These are phyloP conservation scores for Pteronura brasiliensis DNA, from an alignment of 2,113 vertebrate genomes.

Conservation along the genomic window DNA sequence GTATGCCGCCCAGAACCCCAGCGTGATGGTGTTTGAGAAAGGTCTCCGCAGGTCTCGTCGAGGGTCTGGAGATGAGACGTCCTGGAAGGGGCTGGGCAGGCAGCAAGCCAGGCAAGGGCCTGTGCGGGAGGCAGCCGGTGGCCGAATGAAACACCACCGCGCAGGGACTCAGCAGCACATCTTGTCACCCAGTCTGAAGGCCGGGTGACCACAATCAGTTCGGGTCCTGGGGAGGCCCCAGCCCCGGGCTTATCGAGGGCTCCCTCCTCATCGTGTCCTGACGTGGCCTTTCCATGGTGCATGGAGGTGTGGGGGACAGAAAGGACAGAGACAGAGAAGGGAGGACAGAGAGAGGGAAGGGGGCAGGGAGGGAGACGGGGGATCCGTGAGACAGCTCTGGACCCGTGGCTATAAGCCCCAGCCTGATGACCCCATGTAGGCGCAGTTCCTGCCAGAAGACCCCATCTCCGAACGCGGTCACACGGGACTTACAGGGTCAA, in stretches of 20 bases:
- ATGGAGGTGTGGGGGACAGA: accelerated
- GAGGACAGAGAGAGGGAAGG: neutral
- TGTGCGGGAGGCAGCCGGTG: accelerated
- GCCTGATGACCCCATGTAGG: neutral
- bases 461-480: neutral
- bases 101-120: neutral
- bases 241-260: accelerated
- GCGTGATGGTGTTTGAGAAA: accelerated
- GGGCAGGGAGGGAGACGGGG: neutral
- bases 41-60: neutral
- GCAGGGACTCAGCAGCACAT: neutral
- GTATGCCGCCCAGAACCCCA: accelerated
- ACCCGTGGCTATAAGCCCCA: neutral
- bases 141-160: accelerated
- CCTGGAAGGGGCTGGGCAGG: neutral
- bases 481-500: neutral
- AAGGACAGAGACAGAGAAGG: neutral
- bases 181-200: no score
- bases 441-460: no score
- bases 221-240: neutral
- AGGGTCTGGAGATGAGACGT: no score
- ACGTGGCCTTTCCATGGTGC: neutral
- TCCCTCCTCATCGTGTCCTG: accelerated
- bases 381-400: no score
- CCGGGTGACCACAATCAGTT: no score